These are phyloP conservation scores for Tachina lurida DNA, from an alignment of 2,888 invertebrate species.

Conservation along the genomic window DNA sequence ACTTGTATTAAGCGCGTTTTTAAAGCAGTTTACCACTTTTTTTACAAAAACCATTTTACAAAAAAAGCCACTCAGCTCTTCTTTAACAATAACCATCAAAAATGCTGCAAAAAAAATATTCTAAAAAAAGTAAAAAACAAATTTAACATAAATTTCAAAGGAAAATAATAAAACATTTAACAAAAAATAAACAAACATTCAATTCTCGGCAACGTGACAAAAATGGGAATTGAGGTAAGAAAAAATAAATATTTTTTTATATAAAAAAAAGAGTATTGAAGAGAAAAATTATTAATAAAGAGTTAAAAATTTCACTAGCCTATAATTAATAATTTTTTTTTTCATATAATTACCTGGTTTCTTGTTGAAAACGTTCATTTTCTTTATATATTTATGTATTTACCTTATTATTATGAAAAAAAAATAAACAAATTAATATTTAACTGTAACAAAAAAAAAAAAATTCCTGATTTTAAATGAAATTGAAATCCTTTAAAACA, in stretches of 20 bases:
- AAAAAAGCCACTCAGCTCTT: constrained; percentile 69
- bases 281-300: constrained; percentile 5
- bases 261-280: neutral
- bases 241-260: constrained; percentile 1
- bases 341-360: constrained; percentile 64
- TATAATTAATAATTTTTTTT: constrained; percentile 56
- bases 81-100: constrained; percentile 44
- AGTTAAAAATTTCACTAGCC: constrained; percentile 67
- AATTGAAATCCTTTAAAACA: constrained; percentile 27
- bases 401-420: constrained; percentile 62
- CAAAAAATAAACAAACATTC: constrained; percentile 50
- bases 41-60: constrained; percentile 35
- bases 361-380: constrained; percentile 70
- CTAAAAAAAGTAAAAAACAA: constrained; percentile 6
- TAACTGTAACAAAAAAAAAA: constrained; percentile 66
- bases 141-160: constrained; percentile 34
- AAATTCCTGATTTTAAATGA: constrained; percentile 66
- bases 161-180: constrained; percentile 54
- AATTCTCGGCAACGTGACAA: neutral
- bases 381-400: constrained; percentile 34
- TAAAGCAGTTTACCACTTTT: constrained; percentile 63
- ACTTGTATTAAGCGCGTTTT: constrained; percentile 60
- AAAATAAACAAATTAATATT: constrained; percentile 63
- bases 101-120: constrained; percentile 57
- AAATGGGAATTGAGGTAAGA: neutral